Base-by-base conservation (phyloP, 2,797 vertebrate genomes). In the Falco peregrinus region DNA sequence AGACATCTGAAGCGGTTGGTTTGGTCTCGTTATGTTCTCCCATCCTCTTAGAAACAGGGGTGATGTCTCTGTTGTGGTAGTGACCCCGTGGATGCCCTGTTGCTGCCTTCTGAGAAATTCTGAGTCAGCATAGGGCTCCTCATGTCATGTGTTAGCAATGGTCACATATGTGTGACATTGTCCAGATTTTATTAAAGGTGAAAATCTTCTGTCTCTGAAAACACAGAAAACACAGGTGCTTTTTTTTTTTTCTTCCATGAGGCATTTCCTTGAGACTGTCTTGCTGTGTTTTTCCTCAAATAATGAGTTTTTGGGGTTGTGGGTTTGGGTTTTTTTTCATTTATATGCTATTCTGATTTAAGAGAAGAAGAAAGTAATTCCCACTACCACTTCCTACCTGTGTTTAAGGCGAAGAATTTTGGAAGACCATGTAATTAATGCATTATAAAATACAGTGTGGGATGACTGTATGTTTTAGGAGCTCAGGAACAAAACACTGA, bases 1-100 rank as follows among this genome's bases (percentile, higher is more conserved):
- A 97, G 91, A 47, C 71, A 81, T 92, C 97, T 43, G 98, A 99
- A 51, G 97, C 79, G 98, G 99, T 99, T 92, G 84, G 97, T 97
- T 93, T 89, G 91, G 12, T 70, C 51, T 93, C 71, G 35, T 89
- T 47, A 12, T 50, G 83, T 85, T 56, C 74, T 86, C 68, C 60
- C n/a, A 68, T 87, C 21, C 33, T 20, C 60, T 74, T 47, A 91
- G 79, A 65, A 56, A 43, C 5, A 48, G 67, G 41, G 53, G 7
- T 79, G 53, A 61, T 1, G 2, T 24, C 57, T 73, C 54, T 45
- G 9, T 7, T 57, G 33, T 45, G 59, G 15, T 61, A 65, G 31
- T 45, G 54, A 70, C 31, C 51, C 16, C 0, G 0, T 35, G 56
- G 35, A 7, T 10, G 2, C 26, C n/a, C 19, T 48, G 28, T 57